Percentiles rank a stretch among this genome's conserved stretches.
phyloP scores from a whole-genome alignment of 2,113 vertebrate species.

The Martes martes region DNA sequence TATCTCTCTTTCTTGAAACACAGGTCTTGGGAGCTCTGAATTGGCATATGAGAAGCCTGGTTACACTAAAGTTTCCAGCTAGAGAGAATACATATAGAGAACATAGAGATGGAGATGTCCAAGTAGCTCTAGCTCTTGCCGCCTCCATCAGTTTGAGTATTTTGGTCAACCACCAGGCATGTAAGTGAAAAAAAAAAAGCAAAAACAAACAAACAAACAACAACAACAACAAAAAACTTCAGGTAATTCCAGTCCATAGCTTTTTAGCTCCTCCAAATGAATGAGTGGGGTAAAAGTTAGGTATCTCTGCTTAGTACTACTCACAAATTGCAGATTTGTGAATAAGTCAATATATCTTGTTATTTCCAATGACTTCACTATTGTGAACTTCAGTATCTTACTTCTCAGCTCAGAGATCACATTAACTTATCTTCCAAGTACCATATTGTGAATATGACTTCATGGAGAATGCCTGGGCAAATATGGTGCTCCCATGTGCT shows the following conservation, averaged over 20 bases:
- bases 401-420: not conserved
- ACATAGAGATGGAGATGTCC: not conserved
- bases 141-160: not conserved
- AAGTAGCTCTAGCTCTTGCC: not conserved
- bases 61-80: not conserved
- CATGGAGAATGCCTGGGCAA: not conserved
- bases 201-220: too few relatives aligned
- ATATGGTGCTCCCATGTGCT: not conserved
- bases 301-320: not conserved
- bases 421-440: not conserved
- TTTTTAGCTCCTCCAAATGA: not conserved
- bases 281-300: not conserved
- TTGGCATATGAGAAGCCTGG: not conserved
- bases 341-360: not conserved
- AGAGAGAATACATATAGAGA: not conserved
- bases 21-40: not conserved
- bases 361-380: not conserved
- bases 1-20: not conserved
- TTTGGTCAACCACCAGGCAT: not conserved
- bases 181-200: not conserved
- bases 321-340: not conserved
- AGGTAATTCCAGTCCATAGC: not conserved
- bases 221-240: not conserved
- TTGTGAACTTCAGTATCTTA: not conserved
- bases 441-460: not conserved